Evolutionary conservation across 2,888 invertebrate species (phyloP).

Genomic region (Phyto melanocephala): DNA sequence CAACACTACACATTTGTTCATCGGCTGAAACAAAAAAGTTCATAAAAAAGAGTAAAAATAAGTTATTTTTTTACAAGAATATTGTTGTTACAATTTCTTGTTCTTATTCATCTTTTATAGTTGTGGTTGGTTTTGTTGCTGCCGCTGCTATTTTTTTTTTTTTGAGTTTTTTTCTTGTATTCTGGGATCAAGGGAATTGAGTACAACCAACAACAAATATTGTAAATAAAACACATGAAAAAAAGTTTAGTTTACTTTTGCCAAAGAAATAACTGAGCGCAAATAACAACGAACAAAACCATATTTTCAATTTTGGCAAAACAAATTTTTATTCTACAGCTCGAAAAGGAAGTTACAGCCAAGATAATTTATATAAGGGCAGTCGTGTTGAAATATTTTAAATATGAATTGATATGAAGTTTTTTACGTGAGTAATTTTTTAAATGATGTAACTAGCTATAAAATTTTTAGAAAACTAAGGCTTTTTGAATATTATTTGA

Average conservation of each 20-base stretch:
- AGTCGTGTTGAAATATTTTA: no score
- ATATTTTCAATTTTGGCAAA: conserved; percentile 48
- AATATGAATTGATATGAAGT: no score
- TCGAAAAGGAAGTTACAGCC: not conserved
- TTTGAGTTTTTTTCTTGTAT: no score
- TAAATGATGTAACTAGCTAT: no score
- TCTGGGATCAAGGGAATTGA: conserved; percentile 57
- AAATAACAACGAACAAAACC: not conserved
- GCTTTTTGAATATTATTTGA: no score
- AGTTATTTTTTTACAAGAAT: conserved; percentile 37
- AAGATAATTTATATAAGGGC: not conserved
- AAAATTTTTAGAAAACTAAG: no score
- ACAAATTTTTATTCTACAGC: conserved; percentile 32
- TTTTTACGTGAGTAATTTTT: no score
- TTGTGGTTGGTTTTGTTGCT: not conserved
- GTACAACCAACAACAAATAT: conserved; percentile 9
- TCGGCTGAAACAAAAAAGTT: conserved; percentile 21
- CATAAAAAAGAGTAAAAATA: conserved; percentile 21
- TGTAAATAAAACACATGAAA: conserved; percentile 16
- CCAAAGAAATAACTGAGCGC: not conserved
- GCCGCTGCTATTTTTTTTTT: not conserved
- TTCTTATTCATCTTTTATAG: conserved; percentile 21
- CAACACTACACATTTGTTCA: conserved; percentile 62
- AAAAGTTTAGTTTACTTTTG: conserved; percentile 35
- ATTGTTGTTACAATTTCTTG: conserved; percentile 26